A percentile compares a stretch with the other conserved stretches of the same genome.
These are phyloP conservation scores for Mya arenaria DNA, from an alignment of 1,140 invertebrate species.

Conservation along the genomic window DNA sequence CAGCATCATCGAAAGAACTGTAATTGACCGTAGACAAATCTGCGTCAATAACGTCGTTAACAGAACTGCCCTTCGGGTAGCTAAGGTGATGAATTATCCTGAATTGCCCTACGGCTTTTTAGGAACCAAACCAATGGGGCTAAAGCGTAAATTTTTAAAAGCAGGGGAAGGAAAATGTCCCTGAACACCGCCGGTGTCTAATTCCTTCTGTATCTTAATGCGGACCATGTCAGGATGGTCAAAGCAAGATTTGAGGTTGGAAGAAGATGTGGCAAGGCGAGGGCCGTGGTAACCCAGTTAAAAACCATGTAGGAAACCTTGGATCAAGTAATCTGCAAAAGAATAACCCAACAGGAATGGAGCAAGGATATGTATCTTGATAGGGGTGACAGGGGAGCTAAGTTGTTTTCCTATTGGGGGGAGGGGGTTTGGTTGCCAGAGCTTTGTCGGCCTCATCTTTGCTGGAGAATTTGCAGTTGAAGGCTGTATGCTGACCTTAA, in stretches of 20 bases:
- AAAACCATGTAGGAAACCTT: conserved; percentile 19
- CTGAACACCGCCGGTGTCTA: neutral
- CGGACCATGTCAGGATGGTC: neutral
- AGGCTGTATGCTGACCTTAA: too few relatives aligned
- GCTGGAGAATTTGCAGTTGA: too few relatives aligned
- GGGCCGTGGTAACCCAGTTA: neutral
- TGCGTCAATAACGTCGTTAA: conserved; percentile 32
- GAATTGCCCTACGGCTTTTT: conserved; percentile 22
- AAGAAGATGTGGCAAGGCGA: neutral
- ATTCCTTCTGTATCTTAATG: neutral
- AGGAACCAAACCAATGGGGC: conserved; percentile 37
- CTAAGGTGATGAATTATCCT: conserved; percentile 30
- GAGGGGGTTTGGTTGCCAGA: too few relatives aligned
- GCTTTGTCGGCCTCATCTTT: too few relatives aligned
- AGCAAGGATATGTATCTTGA: neutral
- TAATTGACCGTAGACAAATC: conserved; percentile 19
- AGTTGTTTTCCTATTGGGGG: too few relatives aligned
- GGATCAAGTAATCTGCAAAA: neutral
- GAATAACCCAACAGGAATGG: neutral
- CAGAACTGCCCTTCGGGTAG: conserved; percentile 10
- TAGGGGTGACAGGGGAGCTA: too few relatives aligned
- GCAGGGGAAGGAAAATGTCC: conserved; percentile 26
- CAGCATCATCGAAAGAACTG: conserved; percentile 25
- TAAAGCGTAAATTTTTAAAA: neutral
- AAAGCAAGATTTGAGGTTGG: conserved; percentile 16